phyloP scores from a whole-genome alignment of 2,888 invertebrate species.

The Hermodice carunculata region DNA sequence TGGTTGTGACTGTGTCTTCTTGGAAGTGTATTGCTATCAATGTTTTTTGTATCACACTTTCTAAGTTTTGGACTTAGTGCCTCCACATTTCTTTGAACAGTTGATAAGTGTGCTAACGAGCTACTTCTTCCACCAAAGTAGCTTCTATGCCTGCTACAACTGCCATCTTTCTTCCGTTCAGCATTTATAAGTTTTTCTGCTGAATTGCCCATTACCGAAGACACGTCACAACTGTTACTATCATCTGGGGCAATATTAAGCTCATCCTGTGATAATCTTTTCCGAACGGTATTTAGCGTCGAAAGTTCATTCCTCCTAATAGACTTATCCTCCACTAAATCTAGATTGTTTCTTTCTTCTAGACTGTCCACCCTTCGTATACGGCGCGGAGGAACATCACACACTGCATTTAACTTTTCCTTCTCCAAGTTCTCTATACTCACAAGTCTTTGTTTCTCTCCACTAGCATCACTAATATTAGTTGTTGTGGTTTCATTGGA shows the following conservation, averaged over 20 bases:
- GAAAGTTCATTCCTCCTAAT: too few relatives aligned
- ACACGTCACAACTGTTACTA: constrained; percentile 7
- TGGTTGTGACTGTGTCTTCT: too few relatives aligned
- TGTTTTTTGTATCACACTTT: constrained; percentile 14
- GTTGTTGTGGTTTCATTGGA: constrained; percentile 17
- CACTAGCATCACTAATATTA: constrained; percentile 10
- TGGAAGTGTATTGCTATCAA: too few relatives aligned
- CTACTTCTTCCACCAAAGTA: not conserved
- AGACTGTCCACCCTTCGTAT: too few relatives aligned
- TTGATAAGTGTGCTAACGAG: not conserved
- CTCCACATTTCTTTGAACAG: constrained; percentile 15
- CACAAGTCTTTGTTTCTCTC: constrained; percentile 11
- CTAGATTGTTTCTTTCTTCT: too few relatives aligned
- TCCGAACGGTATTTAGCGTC: too few relatives aligned
- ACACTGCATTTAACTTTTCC: not conserved
- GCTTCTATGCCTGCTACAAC: too few relatives aligned
- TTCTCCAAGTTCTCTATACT: constrained; percentile 12
- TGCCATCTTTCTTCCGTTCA: not conserved
- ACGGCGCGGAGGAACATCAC: not conserved
- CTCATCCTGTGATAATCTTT: not conserved
- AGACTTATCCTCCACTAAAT: too few relatives aligned
- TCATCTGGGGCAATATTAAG: constrained; percentile 13
- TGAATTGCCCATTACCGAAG: constrained; percentile 2
- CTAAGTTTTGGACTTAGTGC: constrained; percentile 21
- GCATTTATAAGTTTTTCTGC: not conserved